Conservation (phyloP, 2,797 vertebrate species). For the Sandelia bainsii region DNA sequence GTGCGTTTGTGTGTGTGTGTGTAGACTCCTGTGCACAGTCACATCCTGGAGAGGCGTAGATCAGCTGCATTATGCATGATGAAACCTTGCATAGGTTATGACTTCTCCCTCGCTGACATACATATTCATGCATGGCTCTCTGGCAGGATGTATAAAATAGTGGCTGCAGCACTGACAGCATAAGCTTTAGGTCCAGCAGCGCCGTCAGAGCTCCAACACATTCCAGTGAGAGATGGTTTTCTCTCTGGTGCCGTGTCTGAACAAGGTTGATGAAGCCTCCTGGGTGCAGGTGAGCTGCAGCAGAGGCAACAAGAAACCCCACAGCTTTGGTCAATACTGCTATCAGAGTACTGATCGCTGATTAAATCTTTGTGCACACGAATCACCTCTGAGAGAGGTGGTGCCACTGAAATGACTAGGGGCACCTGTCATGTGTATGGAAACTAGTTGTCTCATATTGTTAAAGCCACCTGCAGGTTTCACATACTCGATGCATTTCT, state of each 20-base stretch:
- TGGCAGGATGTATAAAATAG: slow-evolving; percentile 83
- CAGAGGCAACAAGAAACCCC: slow-evolving; percentile 42
- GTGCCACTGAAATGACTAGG: slow-evolving; percentile 5
- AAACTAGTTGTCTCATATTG: neutral
- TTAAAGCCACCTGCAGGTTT: slow-evolving; percentile 19
- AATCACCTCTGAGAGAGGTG: slow-evolving; percentile 3
- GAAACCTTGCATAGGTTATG: slow-evolving; percentile 87
- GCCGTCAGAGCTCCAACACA: slow-evolving; percentile 63
- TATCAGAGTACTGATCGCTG: slow-evolving; percentile 16
- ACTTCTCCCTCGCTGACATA: slow-evolving; percentile 81
- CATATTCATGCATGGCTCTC: slow-evolving; percentile 84
- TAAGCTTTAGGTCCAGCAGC: slow-evolving; percentile 57
- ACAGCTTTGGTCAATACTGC: slow-evolving; percentile 51
- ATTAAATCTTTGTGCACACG: slow-evolving; percentile 9
- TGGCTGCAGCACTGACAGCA: slow-evolving; percentile 75
- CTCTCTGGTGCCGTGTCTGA: slow-evolving; percentile 58
- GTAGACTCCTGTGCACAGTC: slow-evolving; percentile 54
- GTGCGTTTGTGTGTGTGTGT: slow-evolving; percentile 43
- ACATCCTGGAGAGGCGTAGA: slow-evolving; percentile 81
- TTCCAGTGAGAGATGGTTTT: slow-evolving; percentile 49
- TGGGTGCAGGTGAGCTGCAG: slow-evolving; percentile 63
- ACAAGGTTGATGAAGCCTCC: slow-evolving; percentile 70
- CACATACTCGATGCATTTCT: neutral
- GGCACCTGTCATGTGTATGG: neutral
- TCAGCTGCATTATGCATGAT: slow-evolving; percentile 88